Conservation (phyloP, 2,888 invertebrate species). For the Nomada lathburiana region DNA sequence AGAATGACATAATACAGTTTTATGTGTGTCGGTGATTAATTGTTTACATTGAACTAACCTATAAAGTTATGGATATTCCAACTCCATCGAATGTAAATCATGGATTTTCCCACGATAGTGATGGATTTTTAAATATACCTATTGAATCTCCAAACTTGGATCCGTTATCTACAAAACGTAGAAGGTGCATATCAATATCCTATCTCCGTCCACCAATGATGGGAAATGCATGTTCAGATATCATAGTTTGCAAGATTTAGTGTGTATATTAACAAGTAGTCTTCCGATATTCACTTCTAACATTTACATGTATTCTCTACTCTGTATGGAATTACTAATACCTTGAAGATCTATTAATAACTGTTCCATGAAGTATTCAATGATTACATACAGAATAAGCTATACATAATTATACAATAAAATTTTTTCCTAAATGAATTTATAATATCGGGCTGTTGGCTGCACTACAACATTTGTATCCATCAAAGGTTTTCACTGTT, state of each 20-base stretch:
- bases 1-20: conserved; percentile 20
- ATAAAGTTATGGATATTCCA: conserved; percentile 63
- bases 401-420: too few relatives aligned
- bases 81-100: conserved; percentile 76
- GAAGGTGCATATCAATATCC: conserved; percentile 74
- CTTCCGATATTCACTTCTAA: too few relatives aligned
- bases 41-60: conserved; percentile 55
- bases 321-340: too few relatives aligned
- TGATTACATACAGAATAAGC: too few relatives aligned
- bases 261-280: too few relatives aligned
- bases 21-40: conserved; percentile 1
- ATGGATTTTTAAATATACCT: conserved; percentile 79
- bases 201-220: conserved; percentile 1
- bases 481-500: too few relatives aligned
- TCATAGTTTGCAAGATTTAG: not conserved
- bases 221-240: not conserved
- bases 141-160: conserved; percentile 79
- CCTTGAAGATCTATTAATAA: too few relatives aligned
- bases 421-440: too few relatives aligned
- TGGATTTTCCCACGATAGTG: conserved; percentile 73
- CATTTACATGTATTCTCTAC: too few relatives aligned
- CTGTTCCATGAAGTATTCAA: too few relatives aligned
- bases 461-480: too few relatives aligned
- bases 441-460: too few relatives aligned
- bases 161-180: conserved; percentile 80